phyloP scores from a whole-genome alignment of 2,113 vertebrate genomes.

The Hippocampus abdominalis region DNA sequence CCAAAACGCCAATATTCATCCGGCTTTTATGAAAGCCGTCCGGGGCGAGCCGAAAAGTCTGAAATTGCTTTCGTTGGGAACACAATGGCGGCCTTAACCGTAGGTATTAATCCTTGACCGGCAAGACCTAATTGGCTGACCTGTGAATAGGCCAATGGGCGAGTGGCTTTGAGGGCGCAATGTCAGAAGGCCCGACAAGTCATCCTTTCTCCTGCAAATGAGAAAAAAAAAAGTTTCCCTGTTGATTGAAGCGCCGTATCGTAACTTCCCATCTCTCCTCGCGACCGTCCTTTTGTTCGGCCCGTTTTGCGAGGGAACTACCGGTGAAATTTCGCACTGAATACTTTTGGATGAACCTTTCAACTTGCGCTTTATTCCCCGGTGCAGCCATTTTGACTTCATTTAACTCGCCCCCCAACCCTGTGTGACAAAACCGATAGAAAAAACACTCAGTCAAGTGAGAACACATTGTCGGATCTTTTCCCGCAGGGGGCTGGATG shows the following conservation, averaged over 20 bases:
- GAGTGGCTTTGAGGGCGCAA: slow-evolving; percentile 48
- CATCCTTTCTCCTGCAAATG: slow-evolving; percentile 54
- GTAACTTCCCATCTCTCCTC: slow-evolving; percentile 43
- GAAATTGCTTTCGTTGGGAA: slow-evolving; percentile 64
- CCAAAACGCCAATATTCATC: slow-evolving; percentile 55
- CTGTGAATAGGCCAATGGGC: slow-evolving; percentile 55
- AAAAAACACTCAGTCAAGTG: slow-evolving; percentile 51
- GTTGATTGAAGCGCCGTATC: slow-evolving; percentile 60
- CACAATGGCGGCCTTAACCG: slow-evolving; percentile 72
- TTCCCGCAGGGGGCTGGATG: slow-evolving; percentile 13
- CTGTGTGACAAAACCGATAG: slow-evolving; percentile 37
- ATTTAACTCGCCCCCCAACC: slow-evolving; percentile 19
- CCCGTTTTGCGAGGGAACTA: slow-evolving; percentile 7
- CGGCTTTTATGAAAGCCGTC: slow-evolving; percentile 71
- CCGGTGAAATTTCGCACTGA: slow-evolving; percentile 21
- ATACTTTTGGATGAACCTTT: background rate
- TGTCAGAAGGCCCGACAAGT: slow-evolving; percentile 55
- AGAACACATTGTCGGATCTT: slow-evolving; percentile 32
- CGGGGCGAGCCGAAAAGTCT: slow-evolving; percentile 63
- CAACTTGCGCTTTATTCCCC: background rate
- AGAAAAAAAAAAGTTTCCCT: slow-evolving; percentile 59
- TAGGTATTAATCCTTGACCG: slow-evolving; percentile 73
- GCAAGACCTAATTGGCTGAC: slow-evolving; percentile 67
- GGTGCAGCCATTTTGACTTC: background rate
- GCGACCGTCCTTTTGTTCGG: slow-evolving; percentile 46